Conservation (phyloP, 2,888 invertebrate genomes). For the Spisula subtruncata region DNA sequence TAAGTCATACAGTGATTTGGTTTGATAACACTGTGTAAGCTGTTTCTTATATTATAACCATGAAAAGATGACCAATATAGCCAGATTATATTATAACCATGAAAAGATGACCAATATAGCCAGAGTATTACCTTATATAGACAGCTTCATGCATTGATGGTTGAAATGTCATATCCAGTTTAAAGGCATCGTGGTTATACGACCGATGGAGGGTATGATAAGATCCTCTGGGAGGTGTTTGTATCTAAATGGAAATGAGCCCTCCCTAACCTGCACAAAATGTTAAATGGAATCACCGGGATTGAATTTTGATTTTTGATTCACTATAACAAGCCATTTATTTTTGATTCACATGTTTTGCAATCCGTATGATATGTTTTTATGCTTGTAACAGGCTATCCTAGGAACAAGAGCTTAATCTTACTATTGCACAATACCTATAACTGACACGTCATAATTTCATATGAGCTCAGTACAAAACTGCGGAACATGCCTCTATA, state of each 20-base stretch:
- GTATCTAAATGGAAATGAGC: constrained; percentile 54
- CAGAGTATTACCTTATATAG: background rate
- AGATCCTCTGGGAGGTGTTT: constrained; percentile 4
- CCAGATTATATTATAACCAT: background rate
- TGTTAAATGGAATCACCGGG: background rate
- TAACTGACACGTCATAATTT: too few relatives aligned
- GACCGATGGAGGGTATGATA: background rate
- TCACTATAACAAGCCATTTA: background rate
- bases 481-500: too few relatives aligned
- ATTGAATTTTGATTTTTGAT: constrained; percentile 32
- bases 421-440: too few relatives aligned
- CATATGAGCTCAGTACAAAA: too few relatives aligned
- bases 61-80: too few relatives aligned
- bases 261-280: too few relatives aligned
- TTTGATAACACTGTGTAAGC: too few relatives aligned
- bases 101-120: background rate
- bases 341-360: background rate
- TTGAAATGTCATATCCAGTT: background rate
- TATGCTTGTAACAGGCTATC: background rate
- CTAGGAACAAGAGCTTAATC: background rate
- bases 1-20: too few relatives aligned
- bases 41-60: too few relatives aligned
- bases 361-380: background rate
- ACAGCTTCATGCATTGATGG: background rate
- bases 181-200: background rate